These are phyloP conservation scores for Dione juno DNA, from an alignment of 2,888 invertebrate genomes.

Conservation along the genomic window DNA sequence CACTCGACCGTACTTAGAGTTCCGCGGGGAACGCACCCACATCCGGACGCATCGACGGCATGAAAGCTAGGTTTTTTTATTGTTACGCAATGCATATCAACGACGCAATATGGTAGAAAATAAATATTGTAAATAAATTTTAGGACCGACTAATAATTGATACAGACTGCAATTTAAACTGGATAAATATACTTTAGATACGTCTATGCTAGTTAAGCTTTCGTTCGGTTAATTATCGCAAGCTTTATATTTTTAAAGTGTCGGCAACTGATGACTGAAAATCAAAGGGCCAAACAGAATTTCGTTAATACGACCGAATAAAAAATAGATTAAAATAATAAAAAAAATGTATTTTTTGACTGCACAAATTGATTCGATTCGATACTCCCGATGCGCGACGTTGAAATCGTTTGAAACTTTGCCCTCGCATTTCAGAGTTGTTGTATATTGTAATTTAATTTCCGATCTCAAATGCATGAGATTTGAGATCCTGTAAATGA, in stretches of 20 bases:
- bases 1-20: slow-evolving; percentile 77
- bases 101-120: slow-evolving; percentile 84
- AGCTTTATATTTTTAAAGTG: slow-evolving; percentile 72
- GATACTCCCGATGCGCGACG: slow-evolving; percentile 51
- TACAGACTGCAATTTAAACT: slow-evolving; percentile 80
- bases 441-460: slow-evolving; percentile 66
- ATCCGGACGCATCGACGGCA: slow-evolving; percentile 72
- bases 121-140: slow-evolving; percentile 83
- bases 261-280: slow-evolving; percentile 80
- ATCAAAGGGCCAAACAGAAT: slow-evolving; percentile 76
- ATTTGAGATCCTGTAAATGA: slow-evolving; percentile 56
- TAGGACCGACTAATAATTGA: slow-evolving; percentile 77
- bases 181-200: slow-evolving; percentile 80
- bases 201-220: slow-evolving; percentile 80
- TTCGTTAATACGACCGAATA: slow-evolving; percentile 59
- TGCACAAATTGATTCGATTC: slow-evolving; percentile 68
- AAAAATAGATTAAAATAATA: slow-evolving; percentile 43
- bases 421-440: slow-evolving; percentile 78
- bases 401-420: slow-evolving; percentile 61
- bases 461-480: slow-evolving; percentile 57
- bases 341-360: slow-evolving; percentile 64
- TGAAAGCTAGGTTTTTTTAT: slow-evolving; percentile 82
- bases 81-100: slow-evolving; percentile 84
- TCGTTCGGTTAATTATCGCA: slow-evolving; percentile 76
- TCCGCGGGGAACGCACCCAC: slow-evolving; percentile 60